Evolutionary conservation across 1,140 invertebrate genomes (phyloP).

Genomic region (Pseudomyrmex flavicornis): DNA sequence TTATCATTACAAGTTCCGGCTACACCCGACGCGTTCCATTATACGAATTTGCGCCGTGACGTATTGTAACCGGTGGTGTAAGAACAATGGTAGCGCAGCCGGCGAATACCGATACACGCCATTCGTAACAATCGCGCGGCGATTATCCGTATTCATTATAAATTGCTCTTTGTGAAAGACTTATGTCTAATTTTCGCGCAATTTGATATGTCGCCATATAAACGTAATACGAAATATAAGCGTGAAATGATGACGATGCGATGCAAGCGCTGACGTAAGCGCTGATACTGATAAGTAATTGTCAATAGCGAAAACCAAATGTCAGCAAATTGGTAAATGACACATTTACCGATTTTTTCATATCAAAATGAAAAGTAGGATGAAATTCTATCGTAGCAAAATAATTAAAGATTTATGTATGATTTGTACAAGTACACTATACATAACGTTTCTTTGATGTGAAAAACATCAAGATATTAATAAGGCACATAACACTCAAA

Average conservation of each 20-base stretch:
- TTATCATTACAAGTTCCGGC: slow-evolving; percentile 61
- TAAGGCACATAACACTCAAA: not conserved
- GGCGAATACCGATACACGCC: not conserved
- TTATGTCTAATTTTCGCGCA: slow-evolving; percentile 6
- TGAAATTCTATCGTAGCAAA: too few relatives aligned
- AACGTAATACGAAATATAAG: not conserved
- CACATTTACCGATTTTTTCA: not conserved
- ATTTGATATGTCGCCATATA: slow-evolving; percentile 10
- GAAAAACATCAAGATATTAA: not conserved
- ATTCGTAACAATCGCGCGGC: not conserved
- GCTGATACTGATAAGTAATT: slow-evolving; percentile 10
- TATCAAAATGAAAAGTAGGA: not conserved
- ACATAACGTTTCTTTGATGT: not conserved
- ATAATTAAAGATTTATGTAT: not conserved
- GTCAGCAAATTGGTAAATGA: slow-evolving; percentile 8
- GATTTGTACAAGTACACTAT: not conserved
- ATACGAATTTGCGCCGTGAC: slow-evolving; percentile 32
- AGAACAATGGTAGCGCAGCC: slow-evolving; percentile 45
- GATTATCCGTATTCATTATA: not conserved
- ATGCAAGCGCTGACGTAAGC: not conserved
- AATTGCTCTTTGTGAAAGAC: not conserved
- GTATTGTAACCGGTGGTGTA: slow-evolving; percentile 43
- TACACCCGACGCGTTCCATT: slow-evolving; percentile 12
- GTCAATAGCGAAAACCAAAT: not conserved
- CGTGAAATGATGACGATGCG: not conserved